Conservation (phyloP, 2,888 invertebrate species). For the Sesamia inferens region DNA sequence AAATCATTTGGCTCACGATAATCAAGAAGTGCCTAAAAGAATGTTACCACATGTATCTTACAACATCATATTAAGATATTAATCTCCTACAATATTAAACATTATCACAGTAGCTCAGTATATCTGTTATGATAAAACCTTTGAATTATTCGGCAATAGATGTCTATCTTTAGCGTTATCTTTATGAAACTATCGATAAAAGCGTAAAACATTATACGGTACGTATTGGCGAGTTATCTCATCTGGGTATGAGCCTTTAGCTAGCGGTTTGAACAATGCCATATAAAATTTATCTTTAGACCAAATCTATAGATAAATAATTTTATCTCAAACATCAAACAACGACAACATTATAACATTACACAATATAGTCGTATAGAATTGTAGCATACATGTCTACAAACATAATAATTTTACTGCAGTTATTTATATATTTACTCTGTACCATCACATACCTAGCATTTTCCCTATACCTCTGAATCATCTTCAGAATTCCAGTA, state of each 20-base stretch:
- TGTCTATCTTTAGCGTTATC: conserved; percentile 10
- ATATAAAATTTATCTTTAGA: conserved; percentile 9
- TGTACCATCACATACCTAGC: neutral
- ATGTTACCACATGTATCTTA: neutral
- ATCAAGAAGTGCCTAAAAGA: neutral
- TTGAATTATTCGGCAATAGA: conserved; percentile 1
- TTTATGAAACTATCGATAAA: neutral
- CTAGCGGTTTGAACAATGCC: neutral
- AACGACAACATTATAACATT: no score
- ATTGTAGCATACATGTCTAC: neutral
- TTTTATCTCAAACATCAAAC: conserved; percentile 1
- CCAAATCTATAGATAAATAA: conserved; percentile 14
- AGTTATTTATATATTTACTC: neutral
- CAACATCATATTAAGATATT: neutral
- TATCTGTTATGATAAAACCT: conserved; percentile 10
- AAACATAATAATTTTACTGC: neutral
- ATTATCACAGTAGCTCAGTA: neutral
- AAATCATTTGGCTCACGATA: neutral
- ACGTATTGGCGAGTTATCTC: neutral
- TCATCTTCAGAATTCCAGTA: neutral
- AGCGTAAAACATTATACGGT: conserved; percentile 18
- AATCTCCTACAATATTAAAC: conserved; percentile 2
- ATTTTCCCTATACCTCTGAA: neutral
- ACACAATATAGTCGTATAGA: neutral
- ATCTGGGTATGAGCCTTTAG: neutral